Evolutionary conservation across 2,888 invertebrate genomes (phyloP).

Genomic region (Himalopsyche japonica): DNA sequence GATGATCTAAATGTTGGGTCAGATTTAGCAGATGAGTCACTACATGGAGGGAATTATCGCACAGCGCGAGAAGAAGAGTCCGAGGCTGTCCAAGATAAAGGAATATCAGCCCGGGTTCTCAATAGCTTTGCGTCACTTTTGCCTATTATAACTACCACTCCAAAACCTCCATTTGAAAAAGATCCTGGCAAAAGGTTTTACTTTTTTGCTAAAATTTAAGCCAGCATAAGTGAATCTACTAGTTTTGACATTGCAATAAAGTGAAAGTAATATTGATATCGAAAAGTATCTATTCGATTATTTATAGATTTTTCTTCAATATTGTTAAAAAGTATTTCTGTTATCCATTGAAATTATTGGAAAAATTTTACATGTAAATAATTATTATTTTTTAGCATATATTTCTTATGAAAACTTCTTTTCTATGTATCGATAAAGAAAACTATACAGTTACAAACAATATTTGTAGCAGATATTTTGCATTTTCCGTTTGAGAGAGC

Average conservation of each 20-base stretch:
- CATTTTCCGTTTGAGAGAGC: no score
- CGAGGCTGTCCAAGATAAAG: constrained; percentile 41
- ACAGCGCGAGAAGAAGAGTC: constrained; percentile 48
- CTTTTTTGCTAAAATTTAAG: constrained; percentile 45
- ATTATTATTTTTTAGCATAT: no score
- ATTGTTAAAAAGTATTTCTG: neutral
- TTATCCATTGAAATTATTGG: neutral
- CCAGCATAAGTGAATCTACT: neutral
- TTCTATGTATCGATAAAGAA: no score
- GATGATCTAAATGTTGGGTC: constrained; percentile 46
- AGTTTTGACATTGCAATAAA: neutral
- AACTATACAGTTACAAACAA: no score
- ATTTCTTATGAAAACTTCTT: no score
- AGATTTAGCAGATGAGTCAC: constrained; percentile 43
- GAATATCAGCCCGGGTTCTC: constrained; percentile 48
- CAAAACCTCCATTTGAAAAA: constrained; percentile 49
- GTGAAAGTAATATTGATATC: neutral
- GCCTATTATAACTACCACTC: constrained; percentile 52
- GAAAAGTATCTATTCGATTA: neutral
- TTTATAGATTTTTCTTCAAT: neutral
- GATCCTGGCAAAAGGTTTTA: constrained; percentile 60
- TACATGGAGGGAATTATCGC: constrained; percentile 56
- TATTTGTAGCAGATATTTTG: no score
- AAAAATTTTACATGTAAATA: no score
- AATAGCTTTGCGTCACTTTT: constrained; percentile 53